Percentiles rank a stretch among this genome's conserved stretches.
Conservation (phyloP, 2,888 invertebrate species). For the Agrilus mali region DNA sequence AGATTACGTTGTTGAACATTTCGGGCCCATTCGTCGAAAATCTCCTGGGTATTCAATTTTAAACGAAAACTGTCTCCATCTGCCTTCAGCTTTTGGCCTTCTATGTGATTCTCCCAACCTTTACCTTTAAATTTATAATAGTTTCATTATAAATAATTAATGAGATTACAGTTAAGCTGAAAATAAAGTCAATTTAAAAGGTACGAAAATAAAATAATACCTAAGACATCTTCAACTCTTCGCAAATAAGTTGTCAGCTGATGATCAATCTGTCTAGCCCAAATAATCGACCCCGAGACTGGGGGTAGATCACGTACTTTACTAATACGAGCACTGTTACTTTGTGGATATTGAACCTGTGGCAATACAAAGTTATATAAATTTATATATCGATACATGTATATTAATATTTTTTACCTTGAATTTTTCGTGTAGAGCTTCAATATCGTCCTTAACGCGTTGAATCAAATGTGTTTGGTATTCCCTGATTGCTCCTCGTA, state of each 20-base stretch:
- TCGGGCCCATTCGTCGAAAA: slow-evolving; percentile 97
- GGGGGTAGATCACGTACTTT: slow-evolving; percentile 90
- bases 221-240: slow-evolving; percentile 95
- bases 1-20: slow-evolving; percentile 89
- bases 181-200: too few relatives aligned
- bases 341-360: slow-evolving; percentile 88
- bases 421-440: slow-evolving; percentile 93
- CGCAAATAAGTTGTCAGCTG: slow-evolving; percentile 92
- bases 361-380: slow-evolving; percentile 11
- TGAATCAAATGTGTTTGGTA: slow-evolving; percentile 99
- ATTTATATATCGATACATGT: not conserved
- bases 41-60: slow-evolving; percentile 91
- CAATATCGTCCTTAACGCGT: slow-evolving; percentile 97
- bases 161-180: too few relatives aligned
- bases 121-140: slow-evolving; percentile 50
- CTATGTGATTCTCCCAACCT: slow-evolving; percentile 98
- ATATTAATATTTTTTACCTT: slow-evolving; percentile 51
- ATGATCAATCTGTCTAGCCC: slow-evolving; percentile 97
- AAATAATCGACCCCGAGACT: slow-evolving; percentile 95
- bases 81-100: slow-evolving; percentile 93
- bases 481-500: slow-evolving; percentile 96
- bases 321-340: slow-evolving; percentile 85
- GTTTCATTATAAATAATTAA: too few relatives aligned
- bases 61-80: slow-evolving; percentile 96
- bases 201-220: slow-evolving; percentile 30